phyloP scores from a whole-genome alignment of 2,888 invertebrate species.

The Peribatodes rhomboidaria region DNA sequence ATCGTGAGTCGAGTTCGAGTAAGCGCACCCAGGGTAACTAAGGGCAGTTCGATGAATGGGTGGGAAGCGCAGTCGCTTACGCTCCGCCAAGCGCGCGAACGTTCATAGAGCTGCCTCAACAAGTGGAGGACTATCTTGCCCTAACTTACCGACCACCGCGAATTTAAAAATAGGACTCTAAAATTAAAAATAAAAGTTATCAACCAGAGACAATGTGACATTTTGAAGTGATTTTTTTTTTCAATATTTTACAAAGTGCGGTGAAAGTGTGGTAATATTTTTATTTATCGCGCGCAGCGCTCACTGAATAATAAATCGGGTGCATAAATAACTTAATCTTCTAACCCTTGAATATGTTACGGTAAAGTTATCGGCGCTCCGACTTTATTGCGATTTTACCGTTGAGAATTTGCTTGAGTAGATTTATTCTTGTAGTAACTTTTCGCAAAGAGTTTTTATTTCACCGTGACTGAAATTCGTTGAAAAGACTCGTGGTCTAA shows the following conservation, averaged over 20 bases:
- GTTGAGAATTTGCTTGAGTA: slow-evolving; percentile 28
- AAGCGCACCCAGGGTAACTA: slow-evolving; percentile 60
- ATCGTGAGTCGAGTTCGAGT: slow-evolving; percentile 64
- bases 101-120: slow-evolving; percentile 71
- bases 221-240: slow-evolving; percentile 18
- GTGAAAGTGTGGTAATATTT: slow-evolving; percentile 25
- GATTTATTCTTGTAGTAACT: slow-evolving; percentile 30
- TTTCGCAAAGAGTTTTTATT: slow-evolving; percentile 14
- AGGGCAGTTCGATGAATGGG: slow-evolving; percentile 75
- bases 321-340: slow-evolving; percentile 44
- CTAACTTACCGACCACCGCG: slow-evolving; percentile 39
- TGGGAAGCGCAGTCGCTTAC: slow-evolving; percentile 82
- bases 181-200: slow-evolving; percentile 1
- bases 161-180: slow-evolving; percentile 29
- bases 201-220: slow-evolving; percentile 22
- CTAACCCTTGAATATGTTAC: slow-evolving; percentile 40
- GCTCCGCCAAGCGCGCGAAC: slow-evolving; percentile 83
- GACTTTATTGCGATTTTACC: slow-evolving; percentile 31
- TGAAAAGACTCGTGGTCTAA: not conserved
- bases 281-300: slow-evolving; percentile 22
- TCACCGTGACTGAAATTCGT: not conserved
- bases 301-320: slow-evolving; percentile 26
- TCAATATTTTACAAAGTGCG: not conserved
- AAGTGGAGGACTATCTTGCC: slow-evolving; percentile 62
- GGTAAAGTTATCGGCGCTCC: slow-evolving; percentile 42